Base-by-base conservation (phyloP, 2,888 invertebrate species). In the Amiota mariae region DNA sequence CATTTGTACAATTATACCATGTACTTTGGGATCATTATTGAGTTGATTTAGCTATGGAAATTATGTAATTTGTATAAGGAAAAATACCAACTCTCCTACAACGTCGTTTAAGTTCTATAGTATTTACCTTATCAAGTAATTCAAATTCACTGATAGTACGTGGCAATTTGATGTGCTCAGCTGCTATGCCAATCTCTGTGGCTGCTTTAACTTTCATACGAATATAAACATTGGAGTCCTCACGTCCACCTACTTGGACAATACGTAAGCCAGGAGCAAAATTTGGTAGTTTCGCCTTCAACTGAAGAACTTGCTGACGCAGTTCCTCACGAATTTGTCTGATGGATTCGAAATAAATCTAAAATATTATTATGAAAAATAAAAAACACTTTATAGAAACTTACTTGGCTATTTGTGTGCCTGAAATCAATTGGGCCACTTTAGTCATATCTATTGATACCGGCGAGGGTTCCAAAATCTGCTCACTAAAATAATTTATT, bases 151-250 rank as follows among this genome's bases (percentile, higher is more conserved):
- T 97, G 68, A 93, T 95, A 46, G 94, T 92, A 51, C 92, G 92
- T 0, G 97, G 94, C 78, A 98, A 91, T 79, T 95, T 92, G 3
- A 98, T 90, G 88, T 97, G 97, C 61, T 93, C 92, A 0, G 96
- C 96, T 24, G 91, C 89, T 71, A 98, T 96, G 36, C 99, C 99
- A 81, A 99, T 96, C 82, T 97, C 96, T 71, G 91, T 93, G 0
- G 98, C 98, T 0, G 97, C 96, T 89, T 95, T 96, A 73, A 98
- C 92, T 91, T 99, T 99, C 95, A 96, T 97, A 51, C 97, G 92
- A 87, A 99, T 99, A 91, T 99, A 99, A 8, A 99, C 98, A 91
- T 98, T 98, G 63, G 99, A 99, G 90, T 99, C 99, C 89, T 97
- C 97, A 1, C 98, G 93, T 1, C 94, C 95, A 12, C 99, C 99